phyloP scores from a whole-genome alignment of 2,797 vertebrate species.

The Rhyacichthys aspro region DNA sequence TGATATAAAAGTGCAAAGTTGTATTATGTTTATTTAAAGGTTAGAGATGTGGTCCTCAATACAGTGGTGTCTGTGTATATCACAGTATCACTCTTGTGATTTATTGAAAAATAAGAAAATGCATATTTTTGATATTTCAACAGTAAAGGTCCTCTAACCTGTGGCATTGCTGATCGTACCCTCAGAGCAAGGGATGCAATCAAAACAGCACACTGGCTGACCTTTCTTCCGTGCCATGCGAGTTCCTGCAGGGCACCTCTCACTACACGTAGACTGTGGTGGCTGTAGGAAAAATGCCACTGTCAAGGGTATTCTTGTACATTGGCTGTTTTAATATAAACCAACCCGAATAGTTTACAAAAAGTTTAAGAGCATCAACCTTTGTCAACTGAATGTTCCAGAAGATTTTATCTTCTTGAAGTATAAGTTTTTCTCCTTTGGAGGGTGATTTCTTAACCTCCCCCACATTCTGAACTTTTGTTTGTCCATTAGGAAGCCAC shows the following conservation, averaged over 20 bases:
- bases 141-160: constrained; percentile 37
- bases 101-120: no score
- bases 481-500: constrained; percentile 57
- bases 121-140: no score
- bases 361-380: no score
- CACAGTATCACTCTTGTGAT: no score
- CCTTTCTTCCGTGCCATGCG: constrained; percentile 61
- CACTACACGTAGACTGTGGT: constrained; percentile 71
- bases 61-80: no score
- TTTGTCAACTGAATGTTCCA: constrained; percentile 52
- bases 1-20: no score
- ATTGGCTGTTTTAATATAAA: no score
- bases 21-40: no score
- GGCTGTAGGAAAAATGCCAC: background rate
- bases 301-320: no score
- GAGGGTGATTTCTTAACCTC: constrained; percentile 52
- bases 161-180: constrained; percentile 73
- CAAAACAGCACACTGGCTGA: constrained; percentile 75
- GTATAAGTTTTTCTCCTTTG: constrained; percentile 29
- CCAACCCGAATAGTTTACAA: no score
- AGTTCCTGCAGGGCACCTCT: constrained; percentile 70
- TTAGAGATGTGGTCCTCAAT: no score
- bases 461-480: constrained; percentile 63
- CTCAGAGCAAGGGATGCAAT: constrained; percentile 69
- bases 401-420: constrained; percentile 57